Base-by-base conservation (phyloP, 2,113 vertebrate species). In the Ramphastos sulfuratus region DNA sequence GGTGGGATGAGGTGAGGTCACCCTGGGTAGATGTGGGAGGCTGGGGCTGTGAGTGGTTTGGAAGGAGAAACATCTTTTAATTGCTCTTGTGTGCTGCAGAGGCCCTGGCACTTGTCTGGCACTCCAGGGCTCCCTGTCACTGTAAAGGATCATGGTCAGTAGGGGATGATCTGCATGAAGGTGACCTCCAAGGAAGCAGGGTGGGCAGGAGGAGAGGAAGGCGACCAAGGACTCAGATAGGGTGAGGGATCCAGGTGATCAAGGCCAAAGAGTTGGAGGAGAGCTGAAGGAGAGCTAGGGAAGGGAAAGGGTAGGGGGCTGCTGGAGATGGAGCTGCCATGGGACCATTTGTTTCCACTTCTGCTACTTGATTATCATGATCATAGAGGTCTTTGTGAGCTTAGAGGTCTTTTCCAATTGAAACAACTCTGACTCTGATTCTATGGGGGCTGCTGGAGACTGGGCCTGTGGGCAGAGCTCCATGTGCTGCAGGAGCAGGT, bases 51-150 rank as follows among this genome's bases (percentile, higher is more conserved):
- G 1, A 60, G 33, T 46, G 16, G 8, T 80, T 72, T 77, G 71
- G 52, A 85, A 79, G 67, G 55, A 85, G 50, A 92, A 92, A 77
- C 0, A 7, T 18, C 37, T 81, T 74, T 77, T 60, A 27, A 24
- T 66, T n/a, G 59, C 0, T 0, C 21, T 60, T 71, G 18, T 9
- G 18, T 64, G 54, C 44, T 24, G 9, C 10, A 15, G 58, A 61
- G 31, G 39, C 64, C 37, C 31, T 71, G 72, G 35, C 15, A 23
- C 3, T 80, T 73, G 14, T 46, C 64, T 3, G 28, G 42, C 0
- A 0, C 42, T 69, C 37, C 28, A 12, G 46, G 21, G 7, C 13
- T 85, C 18, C 2, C 0, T 30, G 92, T 61, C 75, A 69, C 14
- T 61, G 54, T 30, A 87, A 92, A 58, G 85, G 8, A 44, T 72